phyloP scores from a whole-genome alignment of 2,113 vertebrate genomes.

The pig (Sus scrofa) region DNA sequence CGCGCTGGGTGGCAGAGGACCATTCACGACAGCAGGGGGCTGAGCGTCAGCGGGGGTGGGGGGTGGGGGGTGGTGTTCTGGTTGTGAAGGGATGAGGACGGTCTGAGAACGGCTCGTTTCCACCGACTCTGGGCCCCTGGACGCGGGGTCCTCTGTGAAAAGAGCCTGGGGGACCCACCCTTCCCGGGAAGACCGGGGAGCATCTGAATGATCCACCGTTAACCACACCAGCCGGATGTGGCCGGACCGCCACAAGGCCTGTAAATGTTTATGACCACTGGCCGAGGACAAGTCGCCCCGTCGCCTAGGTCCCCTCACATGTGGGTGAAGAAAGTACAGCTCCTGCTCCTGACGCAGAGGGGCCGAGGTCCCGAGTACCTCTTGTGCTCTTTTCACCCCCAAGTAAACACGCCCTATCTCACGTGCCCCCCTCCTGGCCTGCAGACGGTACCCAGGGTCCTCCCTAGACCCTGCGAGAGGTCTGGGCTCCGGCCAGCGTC shows the following conservation, averaged over 20 bases:
- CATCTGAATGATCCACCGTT: neutral
- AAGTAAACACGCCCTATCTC: neutral
- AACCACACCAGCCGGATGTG: neutral
- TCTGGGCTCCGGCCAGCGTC: neutral
- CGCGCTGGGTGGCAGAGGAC: neutral
- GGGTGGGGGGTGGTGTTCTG: neutral
- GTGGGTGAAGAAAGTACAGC: neutral
- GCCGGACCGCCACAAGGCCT: neutral
- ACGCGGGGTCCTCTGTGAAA: neutral
- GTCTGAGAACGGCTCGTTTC: neutral
- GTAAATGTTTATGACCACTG: neutral
- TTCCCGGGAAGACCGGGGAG: neutral
- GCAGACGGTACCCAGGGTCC: neutral
- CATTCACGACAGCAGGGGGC: neutral
- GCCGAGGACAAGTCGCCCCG: accelerated
- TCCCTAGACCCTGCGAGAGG: neutral
- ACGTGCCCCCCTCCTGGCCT: neutral
- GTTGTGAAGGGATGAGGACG: too few relatives aligned
- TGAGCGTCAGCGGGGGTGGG: too few relatives aligned
- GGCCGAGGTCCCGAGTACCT: too few relatives aligned
- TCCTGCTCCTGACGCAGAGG: neutral
- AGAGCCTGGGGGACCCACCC: too few relatives aligned
- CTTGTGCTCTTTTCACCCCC: neutral
- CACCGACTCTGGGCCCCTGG: accelerated
- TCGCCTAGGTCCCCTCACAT: neutral